Evolutionary conservation across 2,113 vertebrate genomes (phyloP).

Genomic region (Phalacrocorax brasilianus): DNA sequence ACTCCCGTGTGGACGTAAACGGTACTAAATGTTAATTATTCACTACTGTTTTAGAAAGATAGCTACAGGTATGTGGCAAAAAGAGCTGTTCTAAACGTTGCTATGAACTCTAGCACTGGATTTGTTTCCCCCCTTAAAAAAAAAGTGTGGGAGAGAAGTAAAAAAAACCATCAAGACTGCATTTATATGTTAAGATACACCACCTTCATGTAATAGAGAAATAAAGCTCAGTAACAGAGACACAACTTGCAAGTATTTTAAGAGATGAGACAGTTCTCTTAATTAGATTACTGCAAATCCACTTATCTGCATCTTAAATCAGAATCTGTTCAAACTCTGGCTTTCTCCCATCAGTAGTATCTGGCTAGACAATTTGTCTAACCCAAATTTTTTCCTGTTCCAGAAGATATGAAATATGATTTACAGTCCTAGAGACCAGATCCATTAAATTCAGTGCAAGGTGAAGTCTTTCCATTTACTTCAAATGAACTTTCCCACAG

Average conservation of each 20-base stretch:
- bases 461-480: background rate
- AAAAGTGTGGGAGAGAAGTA: accelerated
- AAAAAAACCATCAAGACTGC: background rate
- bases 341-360: background rate
- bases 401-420: background rate
- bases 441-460: background rate
- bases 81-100: background rate
- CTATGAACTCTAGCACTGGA: background rate
- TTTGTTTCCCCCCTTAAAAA: background rate
- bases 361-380: background rate
- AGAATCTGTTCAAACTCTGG: background rate
- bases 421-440: background rate
- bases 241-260: background rate
- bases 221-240: background rate
- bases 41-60: background rate
- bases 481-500: background rate
- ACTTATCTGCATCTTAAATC: background rate
- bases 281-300: background rate
- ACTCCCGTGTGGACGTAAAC: background rate
- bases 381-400: background rate
- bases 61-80: background rate
- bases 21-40: background rate
- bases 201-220: background rate
- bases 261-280: background rate
- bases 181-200: background rate